Evolutionary conservation across 2,797 vertebrate species (phyloP).

Genomic region (Megalops cyprinoides): DNA sequence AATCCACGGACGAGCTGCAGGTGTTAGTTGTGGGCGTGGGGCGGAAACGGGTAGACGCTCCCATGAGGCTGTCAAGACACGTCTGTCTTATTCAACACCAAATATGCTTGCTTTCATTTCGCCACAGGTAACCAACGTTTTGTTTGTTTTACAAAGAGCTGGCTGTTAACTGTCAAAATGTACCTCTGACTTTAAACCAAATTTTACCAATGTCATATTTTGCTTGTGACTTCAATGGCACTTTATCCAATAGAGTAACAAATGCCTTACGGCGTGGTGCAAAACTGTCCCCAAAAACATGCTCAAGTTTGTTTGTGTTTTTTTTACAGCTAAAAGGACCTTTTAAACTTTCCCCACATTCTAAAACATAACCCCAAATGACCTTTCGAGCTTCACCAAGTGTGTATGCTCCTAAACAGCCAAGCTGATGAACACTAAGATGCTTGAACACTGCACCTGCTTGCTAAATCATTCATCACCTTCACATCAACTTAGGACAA

Average conservation of each 20-base stretch:
- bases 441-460: too few relatives aligned
- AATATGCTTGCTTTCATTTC: neutral
- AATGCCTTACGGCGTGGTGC: too few relatives aligned
- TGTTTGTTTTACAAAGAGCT: too few relatives aligned
- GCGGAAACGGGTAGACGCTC: neutral
- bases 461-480: too few relatives aligned
- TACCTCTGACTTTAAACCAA: too few relatives aligned
- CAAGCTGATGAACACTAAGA: too few relatives aligned
- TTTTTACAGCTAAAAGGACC: neutral
- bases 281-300: neutral
- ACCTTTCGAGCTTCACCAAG: neutral
- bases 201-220: neutral
- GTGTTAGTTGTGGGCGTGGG: neutral
- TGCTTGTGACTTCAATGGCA: neutral
- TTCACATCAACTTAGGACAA: too few relatives aligned
- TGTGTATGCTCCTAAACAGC: neutral
- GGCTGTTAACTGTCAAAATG: too few relatives aligned
- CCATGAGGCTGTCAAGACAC: neutral
- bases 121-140: too few relatives aligned
- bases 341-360: neutral
- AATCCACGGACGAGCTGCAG: neutral
- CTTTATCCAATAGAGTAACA: conserved; percentile 1
- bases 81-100: neutral
- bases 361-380: neutral
- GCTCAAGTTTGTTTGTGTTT: neutral